Conservation (phyloP, 1,140 invertebrate genomes). For the Galleria mellonella region DNA sequence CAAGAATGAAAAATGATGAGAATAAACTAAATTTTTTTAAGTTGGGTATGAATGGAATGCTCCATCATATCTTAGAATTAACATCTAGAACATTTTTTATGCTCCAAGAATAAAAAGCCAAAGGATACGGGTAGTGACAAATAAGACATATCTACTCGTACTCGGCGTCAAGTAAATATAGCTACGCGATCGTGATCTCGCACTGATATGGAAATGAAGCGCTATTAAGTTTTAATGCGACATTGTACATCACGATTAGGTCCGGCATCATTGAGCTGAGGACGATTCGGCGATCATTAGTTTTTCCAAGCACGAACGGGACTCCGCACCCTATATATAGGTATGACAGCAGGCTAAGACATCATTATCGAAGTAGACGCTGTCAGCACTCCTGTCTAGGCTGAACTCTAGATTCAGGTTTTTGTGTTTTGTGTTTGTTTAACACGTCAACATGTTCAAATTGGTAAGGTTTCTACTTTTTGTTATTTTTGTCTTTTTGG, state of each 20-base stretch:
- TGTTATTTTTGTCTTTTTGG: too few species aligned
- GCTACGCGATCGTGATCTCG: conserved; percentile 35
- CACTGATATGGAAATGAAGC: conserved; percentile 56
- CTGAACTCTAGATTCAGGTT: conserved; percentile 24
- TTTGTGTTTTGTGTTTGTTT: conserved; percentile 23
- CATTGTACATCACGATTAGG: conserved; percentile 52
- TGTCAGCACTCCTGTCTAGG: conserved; percentile 45
- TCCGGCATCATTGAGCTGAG: conserved; percentile 47
- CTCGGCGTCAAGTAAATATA: too few species aligned
- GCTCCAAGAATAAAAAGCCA: too few species aligned
- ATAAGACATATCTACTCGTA: too few species aligned
- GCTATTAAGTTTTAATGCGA: conserved; percentile 58
- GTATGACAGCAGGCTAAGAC: conserved; percentile 9
- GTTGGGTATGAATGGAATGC: too few species aligned
- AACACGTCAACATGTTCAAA: conserved; percentile 40
- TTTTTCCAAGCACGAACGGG: conserved; percentile 56
- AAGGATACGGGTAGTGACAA: too few species aligned
- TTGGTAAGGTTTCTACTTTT: conserved; percentile 31
- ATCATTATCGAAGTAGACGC: conserved; percentile 24
- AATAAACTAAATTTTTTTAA: too few species aligned
- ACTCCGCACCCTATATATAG: conserved; percentile 46
- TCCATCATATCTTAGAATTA: too few species aligned
- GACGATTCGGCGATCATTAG: conserved; percentile 37
- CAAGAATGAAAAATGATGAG: too few species aligned
- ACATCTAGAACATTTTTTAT: too few species aligned